Conservation (phyloP, 2,888 invertebrate genomes). For the Heteropelma amictum region DNA sequence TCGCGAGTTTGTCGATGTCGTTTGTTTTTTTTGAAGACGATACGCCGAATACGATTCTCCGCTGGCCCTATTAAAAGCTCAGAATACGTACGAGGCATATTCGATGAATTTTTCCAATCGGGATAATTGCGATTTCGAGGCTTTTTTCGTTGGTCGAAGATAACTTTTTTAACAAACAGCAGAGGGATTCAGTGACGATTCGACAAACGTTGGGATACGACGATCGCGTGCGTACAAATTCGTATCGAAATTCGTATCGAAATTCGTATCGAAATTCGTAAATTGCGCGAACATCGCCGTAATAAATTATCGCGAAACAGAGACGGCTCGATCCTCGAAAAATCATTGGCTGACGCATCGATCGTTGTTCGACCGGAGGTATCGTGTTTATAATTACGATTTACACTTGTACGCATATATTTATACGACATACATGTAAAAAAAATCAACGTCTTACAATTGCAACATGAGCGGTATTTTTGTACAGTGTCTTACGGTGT, state of each 20-base stretch:
- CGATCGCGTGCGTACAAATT: too few species aligned
- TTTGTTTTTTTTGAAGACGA: conserved; percentile 28
- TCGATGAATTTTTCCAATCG: background rate
- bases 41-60: conserved; percentile 72
- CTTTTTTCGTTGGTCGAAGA: background rate
- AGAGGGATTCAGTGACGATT: background rate
- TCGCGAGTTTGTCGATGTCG: background rate
- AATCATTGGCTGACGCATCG: conserved; percentile 74
- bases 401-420: conserved; percentile 55
- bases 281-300: too few species aligned
- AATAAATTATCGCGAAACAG: background rate
- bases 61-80: conserved; percentile 73
- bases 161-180: conserved; percentile 17
- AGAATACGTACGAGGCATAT: conserved; percentile 72
- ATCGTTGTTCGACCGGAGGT: conserved; percentile 64
- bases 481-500: conserved; percentile 75
- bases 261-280: too few species aligned
- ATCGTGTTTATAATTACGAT: conserved; percentile 51
- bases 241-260: too few species aligned
- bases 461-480: conserved; percentile 73
- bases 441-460: conserved; percentile 55
- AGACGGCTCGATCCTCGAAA: conserved; percentile 38
- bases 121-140: background rate
- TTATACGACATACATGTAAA: conserved; percentile 52
- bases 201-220: too few species aligned